Conservation (phyloP, 1,140 invertebrate species). For the Mycetomoellerius zeteki region DNA sequence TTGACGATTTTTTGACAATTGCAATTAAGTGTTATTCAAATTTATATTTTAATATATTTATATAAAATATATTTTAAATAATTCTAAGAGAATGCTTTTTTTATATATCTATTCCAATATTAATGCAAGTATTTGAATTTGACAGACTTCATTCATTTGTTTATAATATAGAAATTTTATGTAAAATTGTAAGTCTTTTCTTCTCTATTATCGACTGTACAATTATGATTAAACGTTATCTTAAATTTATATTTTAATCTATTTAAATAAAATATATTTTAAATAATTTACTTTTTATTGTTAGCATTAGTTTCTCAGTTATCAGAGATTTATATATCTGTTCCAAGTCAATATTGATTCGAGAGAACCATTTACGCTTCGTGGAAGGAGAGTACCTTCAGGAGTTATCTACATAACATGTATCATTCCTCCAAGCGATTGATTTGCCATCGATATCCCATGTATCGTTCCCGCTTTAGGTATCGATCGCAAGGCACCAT, state of each 20-base stretch:
- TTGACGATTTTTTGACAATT: no score
- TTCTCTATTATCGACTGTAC: not conserved
- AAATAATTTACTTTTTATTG: not conserved
- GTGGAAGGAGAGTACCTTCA: not conserved
- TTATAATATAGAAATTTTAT: no score
- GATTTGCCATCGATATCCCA: slow-evolving; percentile 24
- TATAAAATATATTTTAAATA: no score
- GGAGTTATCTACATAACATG: not conserved
- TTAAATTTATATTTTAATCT: not conserved
- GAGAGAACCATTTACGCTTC: not conserved
- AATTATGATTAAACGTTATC: no score
- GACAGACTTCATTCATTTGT: no score
- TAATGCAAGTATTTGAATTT: no score
- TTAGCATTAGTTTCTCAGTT: not conserved
- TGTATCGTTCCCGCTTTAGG: not conserved
- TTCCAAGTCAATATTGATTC: not conserved
- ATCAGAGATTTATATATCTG: not conserved
- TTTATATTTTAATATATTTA: no score
- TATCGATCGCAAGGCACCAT: slow-evolving; percentile 32
- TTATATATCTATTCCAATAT: no score
- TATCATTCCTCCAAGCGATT: slow-evolving; percentile 25
- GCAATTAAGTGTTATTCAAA: no score
- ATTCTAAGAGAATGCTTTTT: no score
- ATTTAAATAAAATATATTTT: not conserved
- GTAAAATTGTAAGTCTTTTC: not conserved